Percentiles rank a stretch among this genome's conserved stretches.
phyloP scores from a whole-genome alignment of 2,888 invertebrate genomes.

The Caenorhabditis doughertyi region DNA sequence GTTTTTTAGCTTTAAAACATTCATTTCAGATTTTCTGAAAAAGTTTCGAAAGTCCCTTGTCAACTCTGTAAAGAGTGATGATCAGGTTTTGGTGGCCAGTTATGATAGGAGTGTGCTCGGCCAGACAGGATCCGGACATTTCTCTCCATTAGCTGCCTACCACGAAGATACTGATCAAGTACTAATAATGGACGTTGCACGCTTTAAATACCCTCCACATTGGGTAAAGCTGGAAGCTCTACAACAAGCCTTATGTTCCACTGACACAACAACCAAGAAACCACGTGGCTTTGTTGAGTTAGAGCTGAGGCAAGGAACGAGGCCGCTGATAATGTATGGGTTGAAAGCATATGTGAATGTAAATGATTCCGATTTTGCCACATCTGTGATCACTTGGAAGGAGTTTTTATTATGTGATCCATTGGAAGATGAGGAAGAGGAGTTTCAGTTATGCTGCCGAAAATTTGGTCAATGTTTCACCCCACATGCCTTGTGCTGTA shows the following conservation, averaged over 20 bases:
- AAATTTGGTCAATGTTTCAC: slow-evolving; percentile 74
- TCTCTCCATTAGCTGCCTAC: slow-evolving; percentile 83
- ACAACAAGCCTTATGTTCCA: slow-evolving; percentile 82
- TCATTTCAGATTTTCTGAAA: slow-evolving; percentile 62
- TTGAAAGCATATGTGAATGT: slow-evolving; percentile 70
- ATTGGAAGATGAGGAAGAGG: slow-evolving; percentile 67
- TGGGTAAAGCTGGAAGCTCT: slow-evolving; percentile 83
- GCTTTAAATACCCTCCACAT: slow-evolving; percentile 84
- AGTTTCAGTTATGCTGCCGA: slow-evolving; percentile 62
- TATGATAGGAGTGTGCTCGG: slow-evolving; percentile 82
- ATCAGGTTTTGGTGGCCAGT: slow-evolving; percentile 81
- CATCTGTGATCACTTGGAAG: slow-evolving; percentile 68
- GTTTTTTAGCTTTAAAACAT: no score
- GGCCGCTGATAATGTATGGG: slow-evolving; percentile 75
- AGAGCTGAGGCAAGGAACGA: slow-evolving; percentile 57
- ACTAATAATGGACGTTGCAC: slow-evolving; percentile 83
- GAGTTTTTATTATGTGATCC: slow-evolving; percentile 69
- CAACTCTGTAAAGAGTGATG: slow-evolving; percentile 70
- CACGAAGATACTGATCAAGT: slow-evolving; percentile 81
- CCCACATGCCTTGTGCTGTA: slow-evolving; percentile 71
- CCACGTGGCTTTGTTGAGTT: slow-evolving; percentile 66
- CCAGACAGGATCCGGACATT: slow-evolving; percentile 83
- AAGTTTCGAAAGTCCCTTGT: slow-evolving; percentile 67
- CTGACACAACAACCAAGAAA: slow-evolving; percentile 80
- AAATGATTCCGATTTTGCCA: slow-evolving; percentile 72